phyloP scores from a whole-genome alignment of 2,888 invertebrate species.

The Slavum lentiscoides region DNA sequence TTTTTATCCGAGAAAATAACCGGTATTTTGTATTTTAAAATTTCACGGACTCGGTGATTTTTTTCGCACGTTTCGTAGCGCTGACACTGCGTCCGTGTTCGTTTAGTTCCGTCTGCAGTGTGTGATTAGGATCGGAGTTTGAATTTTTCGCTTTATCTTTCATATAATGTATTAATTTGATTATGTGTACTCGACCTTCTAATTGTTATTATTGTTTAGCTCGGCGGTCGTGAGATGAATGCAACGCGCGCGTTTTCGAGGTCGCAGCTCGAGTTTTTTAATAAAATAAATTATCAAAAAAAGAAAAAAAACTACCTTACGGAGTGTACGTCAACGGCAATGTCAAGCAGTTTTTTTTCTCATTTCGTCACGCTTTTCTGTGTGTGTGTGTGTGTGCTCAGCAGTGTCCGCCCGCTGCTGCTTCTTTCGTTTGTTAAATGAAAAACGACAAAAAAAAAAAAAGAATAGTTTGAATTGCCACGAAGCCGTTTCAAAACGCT shows the following conservation, averaged over 20 bases:
- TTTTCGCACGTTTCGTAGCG: too few relatives aligned
- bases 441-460: constrained; percentile 6
- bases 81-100: too few relatives aligned
- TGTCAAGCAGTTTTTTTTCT: constrained; percentile 38
- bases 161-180: too few relatives aligned
- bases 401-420: neutral
- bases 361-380: neutral
- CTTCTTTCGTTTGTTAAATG: constrained; percentile 21
- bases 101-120: too few relatives aligned
- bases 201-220: neutral
- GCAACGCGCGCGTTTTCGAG: neutral
- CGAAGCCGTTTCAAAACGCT: constrained; percentile 38
- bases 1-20: too few relatives aligned
- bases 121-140: too few relatives aligned
- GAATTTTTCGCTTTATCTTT: too few relatives aligned
- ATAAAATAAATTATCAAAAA: constrained; percentile 44
- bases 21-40: too few relatives aligned
- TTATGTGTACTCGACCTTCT: neutral
- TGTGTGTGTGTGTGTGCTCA: too few relatives aligned
- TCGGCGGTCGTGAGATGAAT: neutral
- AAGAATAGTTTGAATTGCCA: constrained; percentile 43
- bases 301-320: constrained; percentile 8
- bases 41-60: too few relatives aligned
- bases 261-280: constrained; percentile 1
- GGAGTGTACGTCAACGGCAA: neutral